phyloP scores from a whole-genome alignment of 2,888 invertebrate genomes.

The Amaurobius ferox region DNA sequence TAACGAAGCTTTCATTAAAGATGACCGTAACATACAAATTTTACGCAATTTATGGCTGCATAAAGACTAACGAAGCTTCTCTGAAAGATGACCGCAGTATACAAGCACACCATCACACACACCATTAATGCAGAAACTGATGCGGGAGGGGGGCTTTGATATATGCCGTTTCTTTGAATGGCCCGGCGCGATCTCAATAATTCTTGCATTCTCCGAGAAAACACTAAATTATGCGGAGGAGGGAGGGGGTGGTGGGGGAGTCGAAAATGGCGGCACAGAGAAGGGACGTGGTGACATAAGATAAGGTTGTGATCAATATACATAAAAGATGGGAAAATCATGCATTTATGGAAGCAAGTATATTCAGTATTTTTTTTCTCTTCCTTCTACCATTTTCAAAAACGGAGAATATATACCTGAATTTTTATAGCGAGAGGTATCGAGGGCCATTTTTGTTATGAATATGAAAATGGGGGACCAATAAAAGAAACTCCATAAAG shows the following conservation, averaged over 20 bases:
- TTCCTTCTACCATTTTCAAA: too few species aligned
- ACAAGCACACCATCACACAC: too few species aligned
- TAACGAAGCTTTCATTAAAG: too few species aligned
- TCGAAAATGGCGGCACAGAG: not conserved
- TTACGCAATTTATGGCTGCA: too few species aligned
- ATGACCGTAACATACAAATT: too few species aligned
- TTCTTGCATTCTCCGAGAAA: not conserved
- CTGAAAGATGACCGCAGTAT: too few species aligned
- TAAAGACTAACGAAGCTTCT: too few species aligned
- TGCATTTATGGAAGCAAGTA: constrained; percentile 60
- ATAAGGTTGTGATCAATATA: constrained; percentile 63
- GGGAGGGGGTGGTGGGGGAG: not conserved
- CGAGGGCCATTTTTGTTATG: constrained; percentile 58
- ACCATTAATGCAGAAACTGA: too few species aligned
- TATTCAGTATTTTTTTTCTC: too few species aligned
- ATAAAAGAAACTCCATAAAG: constrained; percentile 71
- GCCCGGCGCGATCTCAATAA: not conserved
- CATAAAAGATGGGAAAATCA: constrained; percentile 68
- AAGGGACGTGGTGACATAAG: constrained; percentile 17
- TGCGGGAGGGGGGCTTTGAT: too few species aligned
- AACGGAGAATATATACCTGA: constrained; percentile 11
- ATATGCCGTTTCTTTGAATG: too few species aligned
- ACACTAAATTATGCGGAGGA: not conserved
- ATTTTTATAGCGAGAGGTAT: too few species aligned
- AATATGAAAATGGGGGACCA: constrained; percentile 63